A percentile compares a stretch with the other conserved stretches of the same genome.
phyloP scores from a whole-genome alignment of 1,140 invertebrate genomes.

The Pogonus chalceus region DNA sequence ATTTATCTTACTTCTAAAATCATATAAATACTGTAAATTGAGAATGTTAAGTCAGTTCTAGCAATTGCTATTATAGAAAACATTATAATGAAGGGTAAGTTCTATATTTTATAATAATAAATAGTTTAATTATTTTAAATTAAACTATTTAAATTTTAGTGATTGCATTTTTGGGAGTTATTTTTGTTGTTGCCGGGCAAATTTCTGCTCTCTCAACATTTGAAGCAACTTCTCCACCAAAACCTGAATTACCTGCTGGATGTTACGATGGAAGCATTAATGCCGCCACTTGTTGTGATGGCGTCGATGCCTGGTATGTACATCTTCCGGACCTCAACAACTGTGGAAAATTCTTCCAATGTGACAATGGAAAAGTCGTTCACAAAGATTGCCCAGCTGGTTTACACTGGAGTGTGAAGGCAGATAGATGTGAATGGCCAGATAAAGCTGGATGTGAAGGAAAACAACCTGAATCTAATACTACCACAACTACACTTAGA shows the following conservation, averaged over 20 bases:
- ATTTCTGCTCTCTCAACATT: no score
- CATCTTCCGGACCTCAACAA: conserved; percentile 16
- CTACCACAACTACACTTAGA: background rate
- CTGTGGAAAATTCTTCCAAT: conserved; percentile 32
- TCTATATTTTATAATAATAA: no score
- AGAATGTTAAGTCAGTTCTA: no score
- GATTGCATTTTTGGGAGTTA: no score
- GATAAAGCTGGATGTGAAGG: conserved; percentile 16
- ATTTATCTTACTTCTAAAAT: no score
- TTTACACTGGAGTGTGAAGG: conserved; percentile 21
- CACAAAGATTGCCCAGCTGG: conserved; percentile 19
- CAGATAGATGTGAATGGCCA: conserved; percentile 24
- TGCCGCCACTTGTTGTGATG: background rate
- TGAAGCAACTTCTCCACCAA: background rate
- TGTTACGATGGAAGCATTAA: background rate
- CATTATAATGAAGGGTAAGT: no score
- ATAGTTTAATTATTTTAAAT: no score
- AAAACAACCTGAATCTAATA: background rate
- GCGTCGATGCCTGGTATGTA: background rate
- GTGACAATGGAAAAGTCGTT: conserved; percentile 22
- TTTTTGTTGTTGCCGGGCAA: no score
- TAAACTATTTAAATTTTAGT: no score
- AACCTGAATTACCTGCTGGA: background rate
- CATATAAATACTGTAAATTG: no score
- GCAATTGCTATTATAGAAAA: no score